These are phyloP conservation scores for Typhlichthys subterraneus DNA, from an alignment of 2,797 vertebrate genomes.

Conservation along the genomic window DNA sequence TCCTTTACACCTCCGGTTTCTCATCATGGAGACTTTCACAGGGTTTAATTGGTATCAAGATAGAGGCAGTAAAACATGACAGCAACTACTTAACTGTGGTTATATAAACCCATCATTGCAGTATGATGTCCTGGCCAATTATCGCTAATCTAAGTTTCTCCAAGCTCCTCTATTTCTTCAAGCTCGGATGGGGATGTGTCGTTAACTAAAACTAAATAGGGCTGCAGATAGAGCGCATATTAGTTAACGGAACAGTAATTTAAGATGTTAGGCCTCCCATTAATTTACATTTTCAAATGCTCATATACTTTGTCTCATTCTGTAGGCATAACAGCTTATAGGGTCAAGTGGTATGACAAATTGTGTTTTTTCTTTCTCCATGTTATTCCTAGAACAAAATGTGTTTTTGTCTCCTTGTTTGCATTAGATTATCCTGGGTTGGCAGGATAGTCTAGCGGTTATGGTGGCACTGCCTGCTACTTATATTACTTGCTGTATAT, in stretches of 20 bases:
- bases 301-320: no score
- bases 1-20: slow-evolving; percentile 67
- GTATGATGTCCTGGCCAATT: slow-evolving; percentile 74
- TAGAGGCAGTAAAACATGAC: slow-evolving; percentile 71
- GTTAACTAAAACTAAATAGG: slow-evolving; percentile 55
- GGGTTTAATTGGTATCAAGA: slow-evolving; percentile 76
- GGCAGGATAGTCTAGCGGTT: no score
- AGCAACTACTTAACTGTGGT: slow-evolving; percentile 48
- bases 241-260: slow-evolving; percentile 38
- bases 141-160: slow-evolving; percentile 66
- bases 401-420: no score
- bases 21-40: slow-evolving; percentile 61
- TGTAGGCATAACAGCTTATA: no score
- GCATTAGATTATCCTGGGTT: no score
- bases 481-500: no score
- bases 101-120: slow-evolving; percentile 71
- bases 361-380: not conserved
- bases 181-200: slow-evolving; percentile 52
- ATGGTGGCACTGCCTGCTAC: no score
- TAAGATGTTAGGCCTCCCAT: slow-evolving; percentile 34
- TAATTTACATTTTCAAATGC: no score
- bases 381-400: not conserved
- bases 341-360: slow-evolving; percentile 11
- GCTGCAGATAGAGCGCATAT: slow-evolving; percentile 70
- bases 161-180: slow-evolving; percentile 57